phyloP scores from a whole-genome alignment of 2,888 invertebrate species.

The Acholoe squamosa region DNA sequence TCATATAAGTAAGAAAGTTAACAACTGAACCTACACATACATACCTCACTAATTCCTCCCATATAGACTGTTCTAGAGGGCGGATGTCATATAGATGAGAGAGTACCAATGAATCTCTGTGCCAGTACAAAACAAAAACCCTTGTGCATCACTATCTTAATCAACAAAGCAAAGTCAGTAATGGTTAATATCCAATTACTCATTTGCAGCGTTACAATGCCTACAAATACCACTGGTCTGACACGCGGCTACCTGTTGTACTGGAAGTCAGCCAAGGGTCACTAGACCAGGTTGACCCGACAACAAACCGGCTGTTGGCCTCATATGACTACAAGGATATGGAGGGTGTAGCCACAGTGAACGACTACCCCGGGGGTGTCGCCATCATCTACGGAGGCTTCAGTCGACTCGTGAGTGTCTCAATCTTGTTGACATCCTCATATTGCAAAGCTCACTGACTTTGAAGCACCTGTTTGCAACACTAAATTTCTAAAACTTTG shows the following conservation, averaged over 20 bases:
- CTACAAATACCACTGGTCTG: slow-evolving; percentile 98
- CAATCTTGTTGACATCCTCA: no score
- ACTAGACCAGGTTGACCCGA: slow-evolving; percentile 94
- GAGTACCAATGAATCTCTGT: no score
- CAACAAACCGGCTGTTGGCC: slow-evolving; percentile 91
- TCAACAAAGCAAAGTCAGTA: background rate
- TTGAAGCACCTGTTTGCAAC: no score
- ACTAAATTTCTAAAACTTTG: no score
- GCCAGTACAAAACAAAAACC: no score
- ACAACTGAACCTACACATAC: no score
- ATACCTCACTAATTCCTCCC: no score
- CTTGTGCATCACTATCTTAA: no score
- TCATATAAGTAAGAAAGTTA: no score
- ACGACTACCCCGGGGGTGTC: slow-evolving; percentile 96
- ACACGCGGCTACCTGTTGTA: slow-evolving; percentile 92
- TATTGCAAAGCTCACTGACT: no score
- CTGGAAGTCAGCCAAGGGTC: slow-evolving; percentile 96
- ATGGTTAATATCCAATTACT: background rate
- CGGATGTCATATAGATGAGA: no score
- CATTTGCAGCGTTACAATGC: slow-evolving; percentile 90
- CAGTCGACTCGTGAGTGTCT: slow-evolving; percentile 87
- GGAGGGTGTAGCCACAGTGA: slow-evolving; percentile 88
- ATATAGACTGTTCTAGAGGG: no score
- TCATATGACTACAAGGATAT: slow-evolving; percentile 94
- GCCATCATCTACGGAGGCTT: slow-evolving; percentile 94